Base-by-base conservation (phyloP, 2,888 invertebrate species). In the Ophioninae sp. region DNA sequence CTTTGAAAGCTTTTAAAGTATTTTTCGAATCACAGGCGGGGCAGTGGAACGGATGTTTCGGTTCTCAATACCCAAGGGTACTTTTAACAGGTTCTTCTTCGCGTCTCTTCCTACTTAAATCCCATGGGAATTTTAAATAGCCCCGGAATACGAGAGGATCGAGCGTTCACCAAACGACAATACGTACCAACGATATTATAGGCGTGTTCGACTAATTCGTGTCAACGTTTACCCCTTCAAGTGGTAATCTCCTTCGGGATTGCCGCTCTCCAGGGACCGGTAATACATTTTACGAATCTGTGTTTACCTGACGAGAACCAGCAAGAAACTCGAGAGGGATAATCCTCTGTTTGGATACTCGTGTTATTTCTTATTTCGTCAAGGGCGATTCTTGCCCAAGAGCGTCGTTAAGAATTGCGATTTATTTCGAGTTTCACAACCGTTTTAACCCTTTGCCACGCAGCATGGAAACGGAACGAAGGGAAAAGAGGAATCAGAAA, bases 291-390 rank as follows among this genome's bases (percentile, higher is more conserved):
- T 69, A 23, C 72, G 64, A 73, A 78, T 76, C 30, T 39, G 44
- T 39, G 44, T 67, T 72, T 79, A 84, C 75, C 80, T 76, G 77
- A 65, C 80, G 39, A 67, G 64, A 59, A 74, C 65, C 76, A 72
- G 62, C 83, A 78, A 69, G 79, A 50, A 73, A 76, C 23, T 37
- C 79, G 41, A 74, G 62, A 73, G 75, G 86, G 87, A 87, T 87
- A 86, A 89, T 88, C 88, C 88, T 87, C 82, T 85, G 87, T 87
- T 87, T 86, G 81, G 87, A 81, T 70, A 79, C 69, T 81, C 70
- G 67, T 64, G 68, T 79, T 68, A 21, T 68, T 69, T 68, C 64
- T 75, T 65, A 81, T 78, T 79, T 65, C 68, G 57, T 64, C 41
- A 64, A 75, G 76, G 67, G 65, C 73, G 81, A 87, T 83, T 85